Base-by-base conservation (phyloP, 2,888 invertebrate genomes). In the Rhyacophila evoluta region DNA sequence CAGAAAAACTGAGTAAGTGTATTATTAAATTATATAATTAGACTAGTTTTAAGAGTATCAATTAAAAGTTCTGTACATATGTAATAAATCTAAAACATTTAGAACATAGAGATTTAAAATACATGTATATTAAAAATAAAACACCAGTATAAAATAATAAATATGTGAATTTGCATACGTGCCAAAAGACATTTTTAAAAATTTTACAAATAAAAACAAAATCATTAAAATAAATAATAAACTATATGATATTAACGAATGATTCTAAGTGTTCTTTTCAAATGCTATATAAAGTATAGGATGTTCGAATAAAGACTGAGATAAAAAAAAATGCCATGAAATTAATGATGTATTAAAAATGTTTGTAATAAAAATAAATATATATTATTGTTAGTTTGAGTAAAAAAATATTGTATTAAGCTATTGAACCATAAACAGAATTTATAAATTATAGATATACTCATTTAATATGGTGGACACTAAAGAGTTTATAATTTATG, bases 261-360 rank as follows among this genome's bases (percentile, higher is more conserved):
- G 55, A 55, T 55, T 55, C 55, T 25, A 55, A 55, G 55, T 55
- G 55, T 55, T 55, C 55, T 55, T 55, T 55, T 55, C 19, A 55
- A 55, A 55, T 55, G 25, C 15, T 55, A 4, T 33, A 55, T 55
- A 19, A 55, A 55, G 19, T 55, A 55, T 55, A 55, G 55, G 55
- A 55, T 55, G 55, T 55, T 55, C 55, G 55, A 55, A 55, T 55
- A 55, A 55, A 55, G 55, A 55, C 55, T 55, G 55, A 55, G 19
- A 55, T 55, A 55, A 55, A 55, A 39, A 39, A 41, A 55, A 55
- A 55, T 55, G 55, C 55, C 55, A 19, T 19, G 55, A 55, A 55
- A 55, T 10, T 55, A 55, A 55, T 10, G 55, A 55, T 55, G 15
- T 55, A 55, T 55, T 19, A 55, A 55, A 39, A 25, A 55, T 55